phyloP scores from a whole-genome alignment of 1,140 invertebrate species.

The Fopius arisanus region DNA sequence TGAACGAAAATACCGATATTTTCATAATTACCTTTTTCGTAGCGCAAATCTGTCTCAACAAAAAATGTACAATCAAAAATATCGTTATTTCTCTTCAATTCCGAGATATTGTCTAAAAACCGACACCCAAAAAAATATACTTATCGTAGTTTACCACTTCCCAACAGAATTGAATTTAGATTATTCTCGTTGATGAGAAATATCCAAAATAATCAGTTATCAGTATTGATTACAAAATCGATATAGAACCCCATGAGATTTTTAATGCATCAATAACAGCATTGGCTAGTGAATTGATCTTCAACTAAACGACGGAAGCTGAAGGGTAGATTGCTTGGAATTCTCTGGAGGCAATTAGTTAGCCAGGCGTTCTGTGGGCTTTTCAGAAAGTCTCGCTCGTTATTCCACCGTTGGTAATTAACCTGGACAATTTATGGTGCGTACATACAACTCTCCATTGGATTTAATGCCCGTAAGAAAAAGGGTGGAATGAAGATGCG shows the following conservation, averaged over 20 bases:
- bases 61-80: too few relatives aligned
- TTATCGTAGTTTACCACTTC: too few relatives aligned
- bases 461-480: neutral
- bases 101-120: too few relatives aligned
- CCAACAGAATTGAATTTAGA: too few relatives aligned
- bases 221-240: neutral
- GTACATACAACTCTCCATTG: neutral
- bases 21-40: too few relatives aligned
- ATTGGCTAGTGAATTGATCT: neutral
- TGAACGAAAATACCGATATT: too few relatives aligned
- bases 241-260: neutral
- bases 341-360: conserved; percentile 3
- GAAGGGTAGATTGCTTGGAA: neutral
- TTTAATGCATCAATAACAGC: neutral
- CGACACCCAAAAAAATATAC: too few relatives aligned
- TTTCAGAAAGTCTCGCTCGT: conserved; percentile 3
- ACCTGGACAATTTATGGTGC: conserved; percentile 11
- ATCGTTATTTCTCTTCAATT: too few relatives aligned
- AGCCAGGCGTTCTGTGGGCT: neutral
- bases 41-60: too few relatives aligned
- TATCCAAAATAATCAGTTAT: too few relatives aligned
- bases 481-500: neutral
- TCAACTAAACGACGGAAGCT: conserved; percentile 1
- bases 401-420: conserved; percentile 5
- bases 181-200: too few relatives aligned